A percentile compares a stretch with the other conserved stretches of the same genome.
phyloP scores from a whole-genome alignment of 2,888 invertebrate genomes.

The Coecobrya sp. region DNA sequence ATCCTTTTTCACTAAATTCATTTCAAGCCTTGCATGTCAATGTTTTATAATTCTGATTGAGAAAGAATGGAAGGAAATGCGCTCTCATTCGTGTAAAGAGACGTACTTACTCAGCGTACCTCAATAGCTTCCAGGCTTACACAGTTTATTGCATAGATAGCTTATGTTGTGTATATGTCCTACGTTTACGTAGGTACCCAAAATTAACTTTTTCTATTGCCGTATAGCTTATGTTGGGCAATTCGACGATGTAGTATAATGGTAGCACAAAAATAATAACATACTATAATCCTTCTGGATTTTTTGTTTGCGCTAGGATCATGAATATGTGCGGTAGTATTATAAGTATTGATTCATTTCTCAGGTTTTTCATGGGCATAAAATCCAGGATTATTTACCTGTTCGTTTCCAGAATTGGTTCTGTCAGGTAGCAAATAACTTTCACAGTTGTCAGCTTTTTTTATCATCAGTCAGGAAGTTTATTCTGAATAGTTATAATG shows the following conservation, averaged over 20 bases:
- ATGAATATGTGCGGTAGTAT: neutral
- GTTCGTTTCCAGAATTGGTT: neutral
- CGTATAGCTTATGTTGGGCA: neutral
- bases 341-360: constrained; percentile 62
- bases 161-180: neutral
- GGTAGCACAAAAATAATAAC: neutral
- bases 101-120: neutral
- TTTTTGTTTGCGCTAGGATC: constrained; percentile 28
- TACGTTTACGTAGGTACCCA: neutral
- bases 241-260: neutral
- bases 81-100: constrained; percentile 8
- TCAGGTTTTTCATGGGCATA: constrained; percentile 18
- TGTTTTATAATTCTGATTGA: constrained; percentile 21
- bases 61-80: constrained; percentile 29
- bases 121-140: neutral
- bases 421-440: constrained; percentile 30
- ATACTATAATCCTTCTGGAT: neutral
- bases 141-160: neutral
- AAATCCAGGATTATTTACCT: constrained; percentile 37
- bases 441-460: neutral
- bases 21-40: constrained; percentile 55
- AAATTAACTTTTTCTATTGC: neutral
- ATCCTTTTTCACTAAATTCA: neutral
- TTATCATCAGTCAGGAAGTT: neutral
- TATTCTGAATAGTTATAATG: neutral